Evolutionary conservation across 2,113 vertebrate species (phyloP).

Genomic region (Channa maculata): DNA sequence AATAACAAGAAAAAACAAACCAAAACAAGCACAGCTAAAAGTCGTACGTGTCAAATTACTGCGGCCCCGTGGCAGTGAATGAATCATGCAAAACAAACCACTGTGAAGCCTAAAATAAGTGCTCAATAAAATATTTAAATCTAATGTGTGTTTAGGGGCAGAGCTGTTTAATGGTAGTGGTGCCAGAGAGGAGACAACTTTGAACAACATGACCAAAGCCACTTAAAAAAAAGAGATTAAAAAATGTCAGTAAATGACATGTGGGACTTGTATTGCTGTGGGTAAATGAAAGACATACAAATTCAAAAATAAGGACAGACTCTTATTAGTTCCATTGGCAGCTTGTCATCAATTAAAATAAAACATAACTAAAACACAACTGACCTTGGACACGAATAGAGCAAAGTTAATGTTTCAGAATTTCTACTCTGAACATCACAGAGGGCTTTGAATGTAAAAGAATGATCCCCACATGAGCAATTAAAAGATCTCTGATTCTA

Average conservation of each 20-base stretch:
- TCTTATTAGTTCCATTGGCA: conserved; percentile 9
- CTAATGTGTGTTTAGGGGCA: conserved; percentile 42
- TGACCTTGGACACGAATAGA: conserved; percentile 46
- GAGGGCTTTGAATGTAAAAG: conserved; percentile 45
- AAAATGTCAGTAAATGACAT: conserved; percentile 17
- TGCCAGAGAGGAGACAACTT: conserved; percentile 30
- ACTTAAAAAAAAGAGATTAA: conserved; percentile 2
- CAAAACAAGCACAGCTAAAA: conserved; percentile 42
- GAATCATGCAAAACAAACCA: conserved; percentile 72
- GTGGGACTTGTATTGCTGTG: conserved; percentile 16
- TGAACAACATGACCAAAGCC: conserved; percentile 46
- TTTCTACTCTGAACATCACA: conserved; percentile 35
- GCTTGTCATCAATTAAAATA: conserved; percentile 41
- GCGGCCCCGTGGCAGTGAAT: conserved; percentile 47
- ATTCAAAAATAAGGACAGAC: conserved; percentile 26
- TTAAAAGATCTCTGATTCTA: conserved; percentile 58
- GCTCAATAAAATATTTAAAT: conserved; percentile 67
- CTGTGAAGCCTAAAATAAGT: conserved; percentile 65
- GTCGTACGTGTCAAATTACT: conserved; percentile 52
- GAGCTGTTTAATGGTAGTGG: conserved; percentile 3
- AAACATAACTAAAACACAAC: conserved; percentile 26
- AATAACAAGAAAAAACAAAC: conserved; percentile 30
- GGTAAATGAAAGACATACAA: conserved; percentile 21
- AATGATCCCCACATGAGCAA: conserved; percentile 65
- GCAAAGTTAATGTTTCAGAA: conserved; percentile 27